These are phyloP conservation scores for Gila orcuttii DNA, from an alignment of 2,113 vertebrate genomes.

Conservation along the genomic window DNA sequence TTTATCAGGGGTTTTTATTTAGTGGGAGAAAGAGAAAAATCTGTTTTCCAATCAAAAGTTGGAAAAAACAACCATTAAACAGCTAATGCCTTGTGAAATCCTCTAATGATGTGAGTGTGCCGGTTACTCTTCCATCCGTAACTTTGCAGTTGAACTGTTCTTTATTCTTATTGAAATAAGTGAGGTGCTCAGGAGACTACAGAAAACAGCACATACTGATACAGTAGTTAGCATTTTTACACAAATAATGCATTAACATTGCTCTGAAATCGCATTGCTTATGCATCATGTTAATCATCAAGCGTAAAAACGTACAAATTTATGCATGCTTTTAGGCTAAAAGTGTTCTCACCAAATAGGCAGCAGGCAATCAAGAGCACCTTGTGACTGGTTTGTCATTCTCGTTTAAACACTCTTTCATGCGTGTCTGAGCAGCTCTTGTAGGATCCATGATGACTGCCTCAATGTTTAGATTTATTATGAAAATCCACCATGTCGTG, in stretches of 20 bases:
- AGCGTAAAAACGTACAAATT: constrained; percentile 29
- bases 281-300: constrained; percentile 21
- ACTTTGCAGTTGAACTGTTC: constrained; percentile 16
- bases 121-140: not conserved
- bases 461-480: constrained; percentile 1
- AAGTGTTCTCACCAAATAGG: constrained; percentile 13
- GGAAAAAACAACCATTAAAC: not conserved
- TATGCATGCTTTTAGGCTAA: constrained; percentile 35
- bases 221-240: constrained; percentile 18
- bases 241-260: constrained; percentile 12
- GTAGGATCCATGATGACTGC: not conserved
- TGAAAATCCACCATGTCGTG: not conserved
- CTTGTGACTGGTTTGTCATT: constrained; percentile 21
- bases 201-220: constrained; percentile 10
- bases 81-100: not conserved
- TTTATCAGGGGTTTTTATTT: not conserved
- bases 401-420: constrained; percentile 24
- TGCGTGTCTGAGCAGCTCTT: not conserved
- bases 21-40: not conserved
- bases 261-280: not conserved
- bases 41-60: not conserved
- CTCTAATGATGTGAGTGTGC: not conserved
- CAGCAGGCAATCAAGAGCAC: constrained; percentile 21
- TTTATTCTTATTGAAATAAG: constrained; percentile 6
- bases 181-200: not conserved